Evolutionary conservation across 2,113 vertebrate genomes (phyloP), one percentile per base, ranked within the genome.

Genomic region (Odocoileus virginianus): DNA sequence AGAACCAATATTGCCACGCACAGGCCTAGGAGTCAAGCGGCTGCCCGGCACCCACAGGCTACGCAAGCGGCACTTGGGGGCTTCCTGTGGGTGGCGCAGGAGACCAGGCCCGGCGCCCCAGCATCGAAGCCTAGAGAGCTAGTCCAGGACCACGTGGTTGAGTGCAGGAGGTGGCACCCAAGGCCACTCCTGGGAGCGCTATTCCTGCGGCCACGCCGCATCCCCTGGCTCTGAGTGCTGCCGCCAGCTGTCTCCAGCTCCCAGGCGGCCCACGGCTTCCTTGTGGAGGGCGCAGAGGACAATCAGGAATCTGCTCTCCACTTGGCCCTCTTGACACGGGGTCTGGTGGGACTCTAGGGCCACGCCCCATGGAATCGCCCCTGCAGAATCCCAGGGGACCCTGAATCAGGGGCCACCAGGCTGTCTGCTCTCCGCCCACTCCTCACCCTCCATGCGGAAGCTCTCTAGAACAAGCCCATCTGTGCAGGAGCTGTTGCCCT

Each of bases 401-500:
- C 64, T 85, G 98, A 99, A 88, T 33, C 95, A 2, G 98, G 98
- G 89, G 95, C 93, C 7, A 54, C 30, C 47, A 87, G 33, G 67
- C 4, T 36, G 98, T 1, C 98, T 99, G 99, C 52, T 36, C n/a
- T 98, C 84, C 99, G 99, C 96, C 99, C 98, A 1, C 98, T 99
- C 25, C 98, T 99, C 23, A 99, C 99, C 33, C 99, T 99, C 78
- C 97, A 94, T 0, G 87, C 98, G 0, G 98, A 99, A 0, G 99
- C 99, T 3, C 85, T 99, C 12, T 99, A 99, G 94, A 99, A 99
- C 94, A 99, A 99, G 99, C 94, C 99, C 99, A 98, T 99, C 99
- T 0, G 99, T 99, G 43, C 98, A 87, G 11, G 99, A 99, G 76
- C 99, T 99, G 74, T 99, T 78, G 99, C 99, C 33, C 97, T 99